Evolutionary conservation across 2,888 invertebrate genomes (phyloP), one percentile per base, ranked within the genome.

Genomic region (Pseudanteris insignis): DNA sequence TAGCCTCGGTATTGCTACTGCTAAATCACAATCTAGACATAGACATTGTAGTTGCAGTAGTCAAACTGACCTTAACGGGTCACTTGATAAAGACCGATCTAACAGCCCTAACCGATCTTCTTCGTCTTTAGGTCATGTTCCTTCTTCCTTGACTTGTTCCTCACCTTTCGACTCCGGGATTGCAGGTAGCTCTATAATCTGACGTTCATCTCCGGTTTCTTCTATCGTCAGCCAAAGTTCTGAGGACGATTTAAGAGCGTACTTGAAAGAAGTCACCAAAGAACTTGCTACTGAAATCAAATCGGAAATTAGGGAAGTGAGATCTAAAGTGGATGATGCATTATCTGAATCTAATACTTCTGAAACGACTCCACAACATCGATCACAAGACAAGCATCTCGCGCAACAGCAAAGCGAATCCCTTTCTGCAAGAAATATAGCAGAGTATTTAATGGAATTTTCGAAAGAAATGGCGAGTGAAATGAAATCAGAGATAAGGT

Each of bases 241-340:
- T 0, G 88, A 88, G 65, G 89, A 89, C 70, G 88, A 89, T 70
- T 78, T 90, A 15, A 86, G 89, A 67, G 89, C 89, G 0, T 90
- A 90, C 70, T 87, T 90, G 1, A 88, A 89, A 69, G 90, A 89
- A 79, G 87, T 89, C 78, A 90, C 90, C 2, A 88, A 86, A 79
- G 90, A 90, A 80, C 81, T 91, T 61, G 90, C 90, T 1, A 90
- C 89, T 6, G 90, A 91, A 80, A 89, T 91, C 11, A 91, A 90
- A 75, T 90, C 90, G 1, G 91, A 91, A 82, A 88, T 91, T 28
- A 83, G 91, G 3, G 90, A 88, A 77, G 90, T 91, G 0, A 91
- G 91, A 67, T 89, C 88, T 1, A 88, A 86, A 78, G 91, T 91
- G 0, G 90, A 91, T 67, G 90, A 90, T 73, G 90, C 89, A 36